Evolutionary conservation across 2,888 invertebrate genomes (phyloP), one percentile per base, ranked within the genome.

Genomic region (Abrostola tripartita): DNA sequence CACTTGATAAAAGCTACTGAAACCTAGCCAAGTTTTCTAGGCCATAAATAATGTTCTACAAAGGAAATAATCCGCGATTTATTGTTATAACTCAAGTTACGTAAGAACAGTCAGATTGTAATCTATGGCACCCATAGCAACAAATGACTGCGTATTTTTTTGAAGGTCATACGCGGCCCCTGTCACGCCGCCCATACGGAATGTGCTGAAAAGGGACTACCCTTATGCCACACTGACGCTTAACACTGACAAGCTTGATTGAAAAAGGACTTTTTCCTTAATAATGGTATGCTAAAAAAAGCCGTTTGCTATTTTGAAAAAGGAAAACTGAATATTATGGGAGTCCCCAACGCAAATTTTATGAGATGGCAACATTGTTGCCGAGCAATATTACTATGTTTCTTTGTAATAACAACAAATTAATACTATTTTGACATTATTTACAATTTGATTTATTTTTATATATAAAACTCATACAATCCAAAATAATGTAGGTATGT

Each of bases 191-290:
- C 37, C 14, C 47, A 37, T 14, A 5, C 38, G 36, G 62, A 37
- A 42, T 37, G 52, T 35, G 38, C 37, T 61, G 52, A 47, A 12
- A 9, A 41, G 37, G 50, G 42, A 52, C 41, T 51, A 65, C 71
- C 64, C 68, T 54, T 65, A 61, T 75, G 71, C 49, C 37, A 44
- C 55, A 37, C 36, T 40, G 72, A 62, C 63, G 52, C n/a, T 53
- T 56, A 52, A 41, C 54, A 57, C 47, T 59, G 59, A 60, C 64
- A 68, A 38, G 40, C 60, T 61, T 62, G 54, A 68, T 71, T 53
- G 57, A 64, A 61, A 71, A 60, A 55, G 37, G 42, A 36, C 52
- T 44, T 53, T 40, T 14, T 14, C 47, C 49, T 52, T 47, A 58
- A 64, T 64, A 58, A 62, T 40, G 24, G 47, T 9, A 12, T 12